Evolutionary conservation across 2,113 vertebrate genomes (phyloP).

Genomic region (Sciurus niger): DNA sequence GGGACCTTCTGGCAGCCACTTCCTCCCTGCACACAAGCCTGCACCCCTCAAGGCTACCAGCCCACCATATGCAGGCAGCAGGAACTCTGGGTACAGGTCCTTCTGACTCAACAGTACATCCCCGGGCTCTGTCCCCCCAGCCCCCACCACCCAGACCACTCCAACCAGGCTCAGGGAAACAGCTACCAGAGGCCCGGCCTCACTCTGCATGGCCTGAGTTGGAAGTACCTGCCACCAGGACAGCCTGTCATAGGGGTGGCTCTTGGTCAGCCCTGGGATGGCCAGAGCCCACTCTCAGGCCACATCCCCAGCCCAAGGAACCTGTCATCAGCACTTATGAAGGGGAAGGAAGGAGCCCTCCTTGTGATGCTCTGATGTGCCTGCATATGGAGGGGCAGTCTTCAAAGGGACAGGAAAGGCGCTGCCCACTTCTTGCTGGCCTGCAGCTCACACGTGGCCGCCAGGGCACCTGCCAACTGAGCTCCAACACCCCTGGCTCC

Average conservation of each 20-base stretch:
- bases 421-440: not conserved
- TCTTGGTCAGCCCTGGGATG: not conserved
- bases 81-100: too few species aligned
- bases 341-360: not conserved
- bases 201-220: fast-evolving
- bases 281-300: not conserved
- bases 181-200: not conserved
- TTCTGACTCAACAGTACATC: not conserved
- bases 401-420: too few species aligned
- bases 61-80: too few species aligned
- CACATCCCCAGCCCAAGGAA: not conserved
- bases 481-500: not conserved
- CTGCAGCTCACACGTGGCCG: not conserved
- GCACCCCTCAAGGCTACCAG: not conserved
- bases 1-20: not conserved
- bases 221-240: not conserved
- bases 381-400: not conserved
- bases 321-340: not conserved
- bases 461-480: not conserved
- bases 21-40: not conserved
- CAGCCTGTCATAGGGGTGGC: not conserved
- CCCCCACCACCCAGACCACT: not conserved
- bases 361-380: not conserved
- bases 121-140: too few species aligned
- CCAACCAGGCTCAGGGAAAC: not conserved